Percentiles rank a stretch among this genome's conserved stretches.
These are phyloP conservation scores for Andricus quercusramuli DNA, from an alignment of 2,888 invertebrate genomes.

Conservation along the genomic window DNA sequence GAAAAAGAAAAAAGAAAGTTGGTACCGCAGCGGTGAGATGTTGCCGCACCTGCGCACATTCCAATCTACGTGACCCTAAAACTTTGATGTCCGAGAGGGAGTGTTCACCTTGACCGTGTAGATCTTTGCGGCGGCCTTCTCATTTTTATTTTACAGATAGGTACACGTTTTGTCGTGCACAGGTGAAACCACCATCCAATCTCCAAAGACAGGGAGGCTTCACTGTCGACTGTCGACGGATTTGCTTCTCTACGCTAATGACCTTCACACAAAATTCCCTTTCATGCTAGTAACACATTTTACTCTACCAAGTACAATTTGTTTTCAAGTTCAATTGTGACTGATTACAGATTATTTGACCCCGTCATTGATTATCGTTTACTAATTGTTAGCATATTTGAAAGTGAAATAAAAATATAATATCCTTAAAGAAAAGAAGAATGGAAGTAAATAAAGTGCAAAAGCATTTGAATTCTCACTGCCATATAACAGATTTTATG, in stretches of 20 bases:
- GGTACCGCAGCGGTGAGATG: slow-evolving; percentile 63
- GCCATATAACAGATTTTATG: not conserved
- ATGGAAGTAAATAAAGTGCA: not conserved
- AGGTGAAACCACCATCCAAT: slow-evolving; percentile 22
- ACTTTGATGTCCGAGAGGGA: slow-evolving; percentile 60
- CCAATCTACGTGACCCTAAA: slow-evolving; percentile 73
- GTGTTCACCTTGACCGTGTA: slow-evolving; percentile 69
- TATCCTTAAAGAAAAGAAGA: not conserved
- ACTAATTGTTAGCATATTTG: not conserved
- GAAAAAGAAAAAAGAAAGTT: slow-evolving; percentile 72
- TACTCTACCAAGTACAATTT: no score
- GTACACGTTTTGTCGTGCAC: slow-evolving; percentile 20
- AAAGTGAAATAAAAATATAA: not conserved
- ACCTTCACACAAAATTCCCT: slow-evolving; percentile 10
- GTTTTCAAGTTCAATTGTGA: no score
- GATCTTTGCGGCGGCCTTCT: slow-evolving; percentile 47
- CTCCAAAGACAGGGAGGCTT: slow-evolving; percentile 4
- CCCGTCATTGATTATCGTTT: not conserved
- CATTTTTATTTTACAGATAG: slow-evolving; percentile 30
- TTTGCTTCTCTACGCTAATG: not conserved
- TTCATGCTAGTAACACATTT: not conserved
- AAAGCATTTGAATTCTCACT: not conserved
- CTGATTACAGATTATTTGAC: no score
- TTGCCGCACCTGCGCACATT: slow-evolving; percentile 75
- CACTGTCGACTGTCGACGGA: slow-evolving; percentile 1